phyloP scores from a whole-genome alignment of 1,140 invertebrate genomes.

The Trichoplusia ni region DNA sequence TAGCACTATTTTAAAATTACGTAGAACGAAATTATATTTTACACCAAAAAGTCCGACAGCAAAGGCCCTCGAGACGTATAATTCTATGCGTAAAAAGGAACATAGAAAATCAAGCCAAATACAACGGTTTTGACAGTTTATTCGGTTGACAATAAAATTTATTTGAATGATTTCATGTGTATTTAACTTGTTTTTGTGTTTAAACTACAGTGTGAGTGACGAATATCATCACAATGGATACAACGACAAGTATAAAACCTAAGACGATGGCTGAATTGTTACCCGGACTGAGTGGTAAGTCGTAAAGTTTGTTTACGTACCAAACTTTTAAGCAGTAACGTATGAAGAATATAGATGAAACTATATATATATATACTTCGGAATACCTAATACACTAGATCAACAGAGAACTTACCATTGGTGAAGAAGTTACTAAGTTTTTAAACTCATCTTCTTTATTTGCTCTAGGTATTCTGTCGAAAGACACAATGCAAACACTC shows the following conservation, averaged over 20 bases:
- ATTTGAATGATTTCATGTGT: constrained; percentile 16
- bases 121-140: constrained; percentile 23
- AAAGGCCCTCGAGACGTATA: not conserved
- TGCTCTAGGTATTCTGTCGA: constrained; percentile 58
- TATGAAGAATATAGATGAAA: no score
- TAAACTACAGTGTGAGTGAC: not conserved
- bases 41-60: not conserved
- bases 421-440: no score
- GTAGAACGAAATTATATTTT: no score
- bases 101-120: not conserved
- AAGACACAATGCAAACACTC: constrained; percentile 48
- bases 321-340: not conserved
- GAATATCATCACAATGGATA: constrained; percentile 42
- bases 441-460: no score
- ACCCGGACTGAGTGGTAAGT: constrained; percentile 53
- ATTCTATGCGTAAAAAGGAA: not conserved
- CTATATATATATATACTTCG: no score
- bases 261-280: constrained; percentile 61
- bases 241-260: constrained; percentile 45
- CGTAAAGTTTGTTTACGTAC: not conserved
- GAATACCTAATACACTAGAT: not conserved
- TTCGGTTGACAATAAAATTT: constrained; percentile 30
- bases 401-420: not conserved
- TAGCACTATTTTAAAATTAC: no score
- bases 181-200: constrained; percentile 1